Base-by-base conservation (phyloP, 1,140 invertebrate species). In the Bradynema listronoti region DNA sequence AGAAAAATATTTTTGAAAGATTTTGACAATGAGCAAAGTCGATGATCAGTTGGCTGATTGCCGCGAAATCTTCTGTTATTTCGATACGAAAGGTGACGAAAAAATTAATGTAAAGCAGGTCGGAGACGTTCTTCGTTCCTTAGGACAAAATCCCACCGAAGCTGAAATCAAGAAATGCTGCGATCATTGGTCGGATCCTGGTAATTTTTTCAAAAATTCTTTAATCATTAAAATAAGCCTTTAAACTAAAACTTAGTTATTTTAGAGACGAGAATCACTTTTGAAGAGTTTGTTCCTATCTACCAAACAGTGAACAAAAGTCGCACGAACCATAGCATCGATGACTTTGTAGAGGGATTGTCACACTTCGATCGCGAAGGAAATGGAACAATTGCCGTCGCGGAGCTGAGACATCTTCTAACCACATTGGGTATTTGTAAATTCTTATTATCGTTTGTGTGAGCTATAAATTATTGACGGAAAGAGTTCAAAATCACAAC, bases 321-420 rank as follows among this genome's bases (percentile, higher is more conserved):
- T 58, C 76, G 74, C 45, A 72, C 78, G 25, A 51, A 66, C 7
- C 70, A 78, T 39, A 69, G 70, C 11, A 89, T 90, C 34, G 91
- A 95, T 81, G 91, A 95, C 77, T 94, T 95, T 76, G 91, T 95
- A 71, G 91, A 94, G 81, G 91, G 91, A 14, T 81, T 96, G 43
- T 85, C 91, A 50, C 91, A 94, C 76, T 99, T 99, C 79, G 95
- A 99, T 80, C 98, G 98, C 79, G 95, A 99, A 81, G 93, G 93
- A 41, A 98, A 96, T 83, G 82, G 82, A 16, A 92, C 88, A 75
- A 99, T 99, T 73, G 90, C 89, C 49, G 91, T 92, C 0, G 94
- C 95, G 45, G 95, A 99, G 82, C 83, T 99, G 24, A 84, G 94
- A 66, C 94, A 99, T 82, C 84, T 99, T 45, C 82, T 99, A 4